phyloP scores from a whole-genome alignment of 2,888 invertebrate genomes.

The Ophonus ardosiacus region DNA sequence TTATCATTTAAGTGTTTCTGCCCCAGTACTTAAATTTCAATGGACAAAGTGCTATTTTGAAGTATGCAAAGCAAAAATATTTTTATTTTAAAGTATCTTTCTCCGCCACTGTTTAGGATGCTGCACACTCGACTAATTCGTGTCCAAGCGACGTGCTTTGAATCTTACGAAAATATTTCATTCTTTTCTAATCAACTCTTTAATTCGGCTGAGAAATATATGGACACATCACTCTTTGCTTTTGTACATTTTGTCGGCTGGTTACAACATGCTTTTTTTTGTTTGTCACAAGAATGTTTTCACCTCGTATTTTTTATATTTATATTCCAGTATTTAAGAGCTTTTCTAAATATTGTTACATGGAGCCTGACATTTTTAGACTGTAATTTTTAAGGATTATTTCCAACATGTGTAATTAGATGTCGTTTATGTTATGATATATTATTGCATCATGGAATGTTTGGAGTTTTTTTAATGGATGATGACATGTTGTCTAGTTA shows the following conservation, averaged over 20 bases:
- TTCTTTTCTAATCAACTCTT: constrained; percentile 48
- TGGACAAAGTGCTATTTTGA: too few species aligned
- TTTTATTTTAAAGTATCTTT: too few species aligned
- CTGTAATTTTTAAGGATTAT: constrained; percentile 7
- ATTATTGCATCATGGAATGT: not conserved
- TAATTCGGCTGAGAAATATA: constrained; percentile 25
- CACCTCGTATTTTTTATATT: constrained; percentile 9
- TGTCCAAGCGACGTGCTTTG: constrained; percentile 31
- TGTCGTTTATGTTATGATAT: not conserved
- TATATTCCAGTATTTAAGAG: not conserved
- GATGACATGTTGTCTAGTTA: not conserved
- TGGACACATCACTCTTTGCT: not conserved
- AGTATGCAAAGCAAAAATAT: too few species aligned
- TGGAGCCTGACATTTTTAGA: not conserved
- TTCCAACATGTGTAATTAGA: not conserved
- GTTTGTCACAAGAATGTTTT: constrained; percentile 12
- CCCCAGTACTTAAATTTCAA: too few species aligned
- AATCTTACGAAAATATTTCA: constrained; percentile 38
- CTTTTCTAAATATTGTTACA: constrained; percentile 14
- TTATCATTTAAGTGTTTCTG: too few species aligned
- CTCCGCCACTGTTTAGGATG: not conserved
- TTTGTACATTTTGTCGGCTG: not conserved
- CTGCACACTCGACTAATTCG: constrained; percentile 10
- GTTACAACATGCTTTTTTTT: constrained; percentile 2
- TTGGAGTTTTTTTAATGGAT: not conserved